Evolutionary conservation across 2,797 vertebrate species (phyloP).

Genomic region (Esox masquinongy): DNA sequence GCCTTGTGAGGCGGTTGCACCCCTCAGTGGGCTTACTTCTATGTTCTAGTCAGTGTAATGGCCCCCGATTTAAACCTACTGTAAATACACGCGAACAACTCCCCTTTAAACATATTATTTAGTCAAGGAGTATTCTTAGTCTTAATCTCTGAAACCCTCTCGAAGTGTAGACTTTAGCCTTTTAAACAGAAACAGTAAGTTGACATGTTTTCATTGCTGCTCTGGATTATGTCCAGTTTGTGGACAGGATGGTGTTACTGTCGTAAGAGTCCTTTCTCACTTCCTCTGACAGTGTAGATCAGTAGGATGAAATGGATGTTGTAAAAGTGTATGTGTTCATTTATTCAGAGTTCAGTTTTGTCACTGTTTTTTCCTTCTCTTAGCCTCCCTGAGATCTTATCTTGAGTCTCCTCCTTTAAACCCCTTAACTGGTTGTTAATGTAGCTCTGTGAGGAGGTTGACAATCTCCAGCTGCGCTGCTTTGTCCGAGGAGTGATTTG

Average conservation of each 20-base stretch:
- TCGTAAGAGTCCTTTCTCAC: not conserved
- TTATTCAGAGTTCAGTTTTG: slow-evolving; percentile 13
- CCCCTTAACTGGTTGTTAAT: not conserved
- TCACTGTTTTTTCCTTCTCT: slow-evolving; percentile 13
- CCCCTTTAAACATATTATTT: not conserved
- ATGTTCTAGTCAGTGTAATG: too few species aligned
- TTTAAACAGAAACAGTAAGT: not conserved
- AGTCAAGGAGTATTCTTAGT: not conserved
- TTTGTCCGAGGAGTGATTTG: slow-evolving; percentile 16
- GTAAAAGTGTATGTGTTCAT: slow-evolving; percentile 20
- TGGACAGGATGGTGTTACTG: not conserved
- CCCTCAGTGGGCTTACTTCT: too few species aligned
- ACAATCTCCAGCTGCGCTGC: slow-evolving; percentile 28
- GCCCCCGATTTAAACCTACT: too few species aligned
- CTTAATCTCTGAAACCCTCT: not conserved
- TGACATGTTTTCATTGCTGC: not conserved
- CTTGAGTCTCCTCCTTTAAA: not conserved
- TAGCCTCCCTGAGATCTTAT: slow-evolving; percentile 7
- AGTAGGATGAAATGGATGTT: not conserved
- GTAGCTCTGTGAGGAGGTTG: slow-evolving; percentile 17
- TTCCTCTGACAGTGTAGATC: not conserved
- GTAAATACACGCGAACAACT: too few species aligned
- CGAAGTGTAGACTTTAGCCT: not conserved
- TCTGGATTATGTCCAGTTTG: not conserved
- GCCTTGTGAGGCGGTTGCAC: too few species aligned